These are phyloP conservation scores for Streblospio benedicti DNA, from an alignment of 1,140 invertebrate genomes.

Conservation along the genomic window DNA sequence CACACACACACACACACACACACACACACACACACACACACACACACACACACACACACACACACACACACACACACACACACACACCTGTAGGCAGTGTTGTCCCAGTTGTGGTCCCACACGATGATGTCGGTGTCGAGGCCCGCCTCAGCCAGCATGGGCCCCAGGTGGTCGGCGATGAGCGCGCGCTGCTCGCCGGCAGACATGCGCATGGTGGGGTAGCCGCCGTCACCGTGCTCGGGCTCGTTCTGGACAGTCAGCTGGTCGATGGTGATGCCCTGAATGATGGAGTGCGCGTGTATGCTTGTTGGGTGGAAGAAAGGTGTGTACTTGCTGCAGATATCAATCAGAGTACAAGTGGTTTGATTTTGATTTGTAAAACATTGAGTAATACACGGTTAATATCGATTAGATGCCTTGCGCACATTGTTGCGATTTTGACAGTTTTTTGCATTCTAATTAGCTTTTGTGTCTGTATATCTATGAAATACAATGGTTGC, in stretches of 20 bases:
- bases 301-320: too few relatives aligned
- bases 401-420: too few relatives aligned
- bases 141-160: slow-evolving; percentile 17
- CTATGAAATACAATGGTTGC: too few relatives aligned
- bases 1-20: slow-evolving; percentile 4
- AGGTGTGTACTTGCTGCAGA: too few relatives aligned
- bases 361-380: too few relatives aligned
- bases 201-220: slow-evolving; percentile 21
- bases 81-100: slow-evolving; percentile 16
- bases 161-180: slow-evolving; percentile 20
- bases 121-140: slow-evolving; percentile 26
- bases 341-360: too few relatives aligned
- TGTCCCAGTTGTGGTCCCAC: slow-evolving; percentile 27
- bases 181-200: background rate
- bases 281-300: too few relatives aligned
- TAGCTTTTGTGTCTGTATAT: too few relatives aligned
- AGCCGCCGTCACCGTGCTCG: slow-evolving; percentile 13
- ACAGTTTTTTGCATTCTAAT: too few relatives aligned
- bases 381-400: too few relatives aligned
- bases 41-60: background rate
- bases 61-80: slow-evolving; percentile 1
- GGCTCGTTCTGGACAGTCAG: slow-evolving; percentile 31
- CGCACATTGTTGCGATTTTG: too few relatives aligned
- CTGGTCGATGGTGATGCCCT: slow-evolving; percentile 21
- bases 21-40: slow-evolving; percentile 4